These are phyloP conservation scores for Paramormyrops hopkinsi DNA, from an alignment of 2,797 vertebrate species.

Conservation along the genomic window DNA sequence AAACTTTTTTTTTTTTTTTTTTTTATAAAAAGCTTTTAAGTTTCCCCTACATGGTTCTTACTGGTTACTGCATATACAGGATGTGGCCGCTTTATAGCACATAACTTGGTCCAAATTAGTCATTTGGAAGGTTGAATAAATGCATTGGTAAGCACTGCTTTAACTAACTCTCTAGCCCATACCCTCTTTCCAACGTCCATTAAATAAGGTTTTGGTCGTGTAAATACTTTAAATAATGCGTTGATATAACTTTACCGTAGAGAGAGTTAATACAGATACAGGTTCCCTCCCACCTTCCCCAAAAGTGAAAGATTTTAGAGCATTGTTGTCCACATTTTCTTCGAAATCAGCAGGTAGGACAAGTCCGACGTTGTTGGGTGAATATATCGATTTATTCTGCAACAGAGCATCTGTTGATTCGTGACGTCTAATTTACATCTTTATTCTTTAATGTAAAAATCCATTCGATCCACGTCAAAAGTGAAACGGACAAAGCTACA, in stretches of 20 bases:
- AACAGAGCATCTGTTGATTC: neutral
- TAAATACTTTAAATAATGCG: neutral
- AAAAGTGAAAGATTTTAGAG: neutral
- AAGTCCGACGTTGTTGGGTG: neutral
- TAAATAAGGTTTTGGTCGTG: neutral
- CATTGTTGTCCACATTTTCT: neutral
- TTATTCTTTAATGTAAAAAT: neutral
- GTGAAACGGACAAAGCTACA: neutral
- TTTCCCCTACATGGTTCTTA: slow-evolving; percentile 5
- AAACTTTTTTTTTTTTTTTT: neutral
- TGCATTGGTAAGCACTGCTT: slow-evolving; percentile 48
- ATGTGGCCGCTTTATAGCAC: slow-evolving; percentile 25
- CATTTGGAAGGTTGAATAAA: slow-evolving; percentile 13
- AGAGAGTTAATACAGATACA: neutral
- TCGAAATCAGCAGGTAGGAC: neutral
- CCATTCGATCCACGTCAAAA: neutral
- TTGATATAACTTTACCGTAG: neutral
- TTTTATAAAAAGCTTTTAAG: neutral
- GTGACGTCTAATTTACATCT: neutral
- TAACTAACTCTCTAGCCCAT: slow-evolving; percentile 34
- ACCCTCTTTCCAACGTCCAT: slow-evolving; percentile 32
- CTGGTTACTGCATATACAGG: slow-evolving; percentile 31
- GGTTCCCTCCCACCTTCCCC: neutral
- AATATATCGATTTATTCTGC: neutral
- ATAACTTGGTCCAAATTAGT: slow-evolving; percentile 24